These are phyloP conservation scores for Himalopsyche kuldschensis DNA, from an alignment of 2,888 invertebrate species.

Conservation along the genomic window DNA sequence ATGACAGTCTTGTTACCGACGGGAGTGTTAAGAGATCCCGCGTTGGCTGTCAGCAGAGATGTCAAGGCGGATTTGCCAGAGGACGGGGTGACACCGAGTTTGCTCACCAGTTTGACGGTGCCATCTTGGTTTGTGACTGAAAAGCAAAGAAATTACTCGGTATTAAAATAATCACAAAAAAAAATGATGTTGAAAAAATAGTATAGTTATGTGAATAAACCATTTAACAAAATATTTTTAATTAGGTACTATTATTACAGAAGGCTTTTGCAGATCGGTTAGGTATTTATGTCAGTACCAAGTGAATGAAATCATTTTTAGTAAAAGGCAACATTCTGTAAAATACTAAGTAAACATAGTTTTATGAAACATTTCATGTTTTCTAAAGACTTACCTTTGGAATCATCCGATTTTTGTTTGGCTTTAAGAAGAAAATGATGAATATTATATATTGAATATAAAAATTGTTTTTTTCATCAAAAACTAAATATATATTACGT, in stretches of 20 bases:
- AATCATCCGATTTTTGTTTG: constrained; percentile 32
- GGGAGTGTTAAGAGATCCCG: constrained; percentile 50
- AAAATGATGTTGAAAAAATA: too few relatives aligned
- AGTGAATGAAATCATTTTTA: too few relatives aligned
- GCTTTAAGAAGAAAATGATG: constrained; percentile 22
- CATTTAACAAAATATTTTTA: too few relatives aligned
- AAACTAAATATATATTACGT: too few relatives aligned
- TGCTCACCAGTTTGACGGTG: constrained; percentile 67
- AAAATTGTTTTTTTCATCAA: background rate
- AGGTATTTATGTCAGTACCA: too few relatives aligned
- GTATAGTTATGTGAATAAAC: too few relatives aligned
- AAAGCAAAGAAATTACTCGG: constrained; percentile 3
- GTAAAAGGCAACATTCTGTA: too few relatives aligned
- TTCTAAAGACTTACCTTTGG: constrained; percentile 20
- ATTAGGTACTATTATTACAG: too few relatives aligned
- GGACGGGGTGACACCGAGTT: constrained; percentile 63
- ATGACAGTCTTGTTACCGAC: constrained; percentile 68
- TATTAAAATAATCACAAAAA: too few relatives aligned
- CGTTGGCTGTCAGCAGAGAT: constrained; percentile 62
- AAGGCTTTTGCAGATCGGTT: too few relatives aligned
- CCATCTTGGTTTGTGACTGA: constrained; percentile 60
- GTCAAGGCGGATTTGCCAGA: constrained; percentile 68
- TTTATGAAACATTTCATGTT: background rate
- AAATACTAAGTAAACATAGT: too few relatives aligned
- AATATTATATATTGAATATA: too few relatives aligned